phyloP scores from a whole-genome alignment of 2,113 vertebrate species.

The Vanacampus margaritifer region DNA sequence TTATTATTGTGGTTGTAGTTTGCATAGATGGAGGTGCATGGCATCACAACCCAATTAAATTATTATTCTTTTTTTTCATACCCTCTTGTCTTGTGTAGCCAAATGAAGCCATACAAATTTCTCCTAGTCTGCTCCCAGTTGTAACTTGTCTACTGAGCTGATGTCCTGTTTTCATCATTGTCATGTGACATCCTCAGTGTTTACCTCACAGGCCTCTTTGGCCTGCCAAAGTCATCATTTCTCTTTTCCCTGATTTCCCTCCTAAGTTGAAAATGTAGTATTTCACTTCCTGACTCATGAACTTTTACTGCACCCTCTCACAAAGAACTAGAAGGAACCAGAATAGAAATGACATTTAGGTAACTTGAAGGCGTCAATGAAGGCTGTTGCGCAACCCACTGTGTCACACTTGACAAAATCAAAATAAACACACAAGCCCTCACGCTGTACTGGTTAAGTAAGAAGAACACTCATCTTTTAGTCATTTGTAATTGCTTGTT shows the following conservation, averaged over 20 bases:
- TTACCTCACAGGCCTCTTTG: background rate
- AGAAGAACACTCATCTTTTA: no score
- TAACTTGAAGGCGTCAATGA: conserved; percentile 17
- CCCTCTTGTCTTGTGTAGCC: no score
- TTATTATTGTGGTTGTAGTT: no score
- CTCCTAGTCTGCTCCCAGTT: no score
- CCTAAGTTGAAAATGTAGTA: background rate
- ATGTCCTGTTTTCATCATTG: background rate
- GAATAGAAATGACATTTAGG: conserved; percentile 53
- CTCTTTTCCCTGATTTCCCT: background rate
- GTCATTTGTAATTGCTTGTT: no score
- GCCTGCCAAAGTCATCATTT: no score
- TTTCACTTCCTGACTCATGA: background rate
- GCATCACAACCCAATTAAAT: no score
- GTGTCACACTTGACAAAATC: conserved; percentile 29
- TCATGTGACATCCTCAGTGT: background rate
- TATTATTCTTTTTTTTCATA: no score
- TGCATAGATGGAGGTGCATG: no score
- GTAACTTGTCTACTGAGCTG: no score
- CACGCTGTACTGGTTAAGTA: background rate
- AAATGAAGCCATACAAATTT: no score
- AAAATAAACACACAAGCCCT: conserved; percentile 10
- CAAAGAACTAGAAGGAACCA: conserved; percentile 29
- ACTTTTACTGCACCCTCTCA: conserved; percentile 17
- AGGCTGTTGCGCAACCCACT: conserved; percentile 13